Conservation (phyloP, 2,113 vertebrate genomes). For the Cardinalis cardinalis region DNA sequence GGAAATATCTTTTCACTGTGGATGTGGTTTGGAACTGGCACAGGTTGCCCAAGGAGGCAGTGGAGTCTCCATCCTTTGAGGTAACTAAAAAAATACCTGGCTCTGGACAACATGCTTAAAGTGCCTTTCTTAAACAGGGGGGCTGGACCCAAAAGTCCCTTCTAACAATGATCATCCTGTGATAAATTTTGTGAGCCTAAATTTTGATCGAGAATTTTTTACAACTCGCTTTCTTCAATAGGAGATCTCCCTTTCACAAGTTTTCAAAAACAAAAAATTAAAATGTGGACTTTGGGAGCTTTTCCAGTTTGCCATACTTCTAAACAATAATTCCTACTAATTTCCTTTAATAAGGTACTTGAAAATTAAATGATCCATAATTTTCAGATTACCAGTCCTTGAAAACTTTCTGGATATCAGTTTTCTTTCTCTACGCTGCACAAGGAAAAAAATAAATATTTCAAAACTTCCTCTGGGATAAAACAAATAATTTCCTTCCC, state of each 20-base stretch:
- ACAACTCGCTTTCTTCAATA: not conserved
- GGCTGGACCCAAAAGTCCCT: not conserved
- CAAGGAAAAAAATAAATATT: not conserved
- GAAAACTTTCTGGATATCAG: not conserved
- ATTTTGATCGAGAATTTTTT: not conserved
- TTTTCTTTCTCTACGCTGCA: not conserved
- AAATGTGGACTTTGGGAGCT: not conserved
- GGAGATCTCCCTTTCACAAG: not conserved
- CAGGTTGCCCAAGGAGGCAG: not conserved
- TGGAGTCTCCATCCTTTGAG: not conserved
- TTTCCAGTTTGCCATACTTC: not conserved
- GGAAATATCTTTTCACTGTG: not conserved
- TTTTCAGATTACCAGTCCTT: not conserved
- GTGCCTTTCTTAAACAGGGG: not conserved
- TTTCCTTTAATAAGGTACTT: not conserved
- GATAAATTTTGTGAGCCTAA: not conserved
- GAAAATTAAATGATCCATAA: not conserved
- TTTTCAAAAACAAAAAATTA: not conserved
- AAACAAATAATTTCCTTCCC: conserved; percentile 35
- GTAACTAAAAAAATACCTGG: not conserved
- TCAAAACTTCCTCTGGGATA: conserved; percentile 2
- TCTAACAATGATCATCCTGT: not conserved
- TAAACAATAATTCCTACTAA: not conserved
- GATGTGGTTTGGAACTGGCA: not conserved
- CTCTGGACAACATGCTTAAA: rapidly evolving